phyloP scores from a whole-genome alignment of 2,113 vertebrate genomes.

The Syrmaticus mikado region DNA sequence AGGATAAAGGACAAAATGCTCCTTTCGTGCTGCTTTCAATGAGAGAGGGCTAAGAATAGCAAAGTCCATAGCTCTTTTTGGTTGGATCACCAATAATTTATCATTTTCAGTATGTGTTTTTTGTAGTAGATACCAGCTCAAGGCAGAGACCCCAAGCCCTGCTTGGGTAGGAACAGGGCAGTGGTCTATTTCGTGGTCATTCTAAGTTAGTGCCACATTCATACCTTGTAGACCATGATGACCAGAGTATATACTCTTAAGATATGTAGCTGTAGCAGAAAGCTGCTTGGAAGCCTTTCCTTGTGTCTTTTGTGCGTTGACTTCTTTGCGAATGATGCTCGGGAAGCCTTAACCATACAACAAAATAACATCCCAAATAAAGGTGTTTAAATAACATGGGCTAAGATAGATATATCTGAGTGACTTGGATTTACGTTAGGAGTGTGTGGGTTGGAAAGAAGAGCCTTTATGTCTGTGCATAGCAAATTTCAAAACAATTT shows the following conservation, averaged over 20 bases:
- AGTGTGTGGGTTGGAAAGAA: neutral
- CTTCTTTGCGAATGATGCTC: neutral
- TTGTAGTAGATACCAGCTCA: neutral
- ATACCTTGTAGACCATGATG: neutral
- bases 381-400: neutral
- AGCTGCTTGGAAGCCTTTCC: neutral
- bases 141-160: neutral
- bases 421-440: neutral
- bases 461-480: neutral
- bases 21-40: neutral
- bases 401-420: neutral
- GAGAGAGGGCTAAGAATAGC: neutral
- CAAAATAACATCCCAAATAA: neutral
- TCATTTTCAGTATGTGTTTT: neutral
- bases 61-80: neutral
- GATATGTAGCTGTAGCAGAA: neutral
- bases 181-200: neutral
- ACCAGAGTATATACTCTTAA: accelerated
- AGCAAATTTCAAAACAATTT: constrained; percentile 1
- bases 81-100: neutral
- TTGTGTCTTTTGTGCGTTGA: neutral
- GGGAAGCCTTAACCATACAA: neutral
- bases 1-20: neutral
- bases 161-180: neutral
- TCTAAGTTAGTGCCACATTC: neutral